Evolutionary conservation across 2,797 vertebrate genomes (phyloP).

Genomic region (Mormyrus proboscirostris): DNA sequence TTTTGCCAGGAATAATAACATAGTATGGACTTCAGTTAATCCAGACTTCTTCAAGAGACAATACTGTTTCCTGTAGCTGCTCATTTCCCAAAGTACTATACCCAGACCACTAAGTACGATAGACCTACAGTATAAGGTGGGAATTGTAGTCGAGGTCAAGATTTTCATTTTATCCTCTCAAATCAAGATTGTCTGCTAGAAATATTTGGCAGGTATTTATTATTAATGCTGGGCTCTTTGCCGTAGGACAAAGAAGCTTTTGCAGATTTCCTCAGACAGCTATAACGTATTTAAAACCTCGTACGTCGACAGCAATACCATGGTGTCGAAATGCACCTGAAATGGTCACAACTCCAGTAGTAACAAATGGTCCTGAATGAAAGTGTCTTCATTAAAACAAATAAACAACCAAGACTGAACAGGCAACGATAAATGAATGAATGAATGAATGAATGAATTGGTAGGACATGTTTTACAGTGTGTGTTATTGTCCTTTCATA

Average conservation of each 20-base stretch:
- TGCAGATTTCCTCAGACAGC: not conserved
- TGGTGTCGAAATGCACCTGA: not conserved
- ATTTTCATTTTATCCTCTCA: constrained; percentile 8
- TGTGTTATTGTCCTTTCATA: not conserved
- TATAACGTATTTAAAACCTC: not conserved
- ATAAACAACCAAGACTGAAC: not conserved
- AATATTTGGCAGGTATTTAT: constrained; percentile 5
- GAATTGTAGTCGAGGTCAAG: not conserved
- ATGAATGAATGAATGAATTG: not conserved
- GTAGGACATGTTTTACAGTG: not conserved
- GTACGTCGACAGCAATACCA: not conserved
- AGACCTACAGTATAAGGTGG: not conserved
- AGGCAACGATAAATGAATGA: not conserved
- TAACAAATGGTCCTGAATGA: not conserved
- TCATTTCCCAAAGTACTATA: not conserved
- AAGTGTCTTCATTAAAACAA: not conserved
- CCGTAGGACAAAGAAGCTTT: not conserved
- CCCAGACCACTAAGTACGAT: not conserved
- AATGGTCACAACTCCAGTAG: not conserved
- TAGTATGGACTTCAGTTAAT: not conserved
- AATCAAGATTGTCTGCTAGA: constrained; percentile 12
- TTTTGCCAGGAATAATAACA: constrained; percentile 25
- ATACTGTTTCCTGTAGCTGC: constrained; percentile 5
- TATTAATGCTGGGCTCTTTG: not conserved
- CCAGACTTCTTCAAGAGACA: constrained; percentile 25